These are phyloP conservation scores for Ailuropoda melanoleuca DNA, from an alignment of 2,113 vertebrate species.

Conservation along the genomic window DNA sequence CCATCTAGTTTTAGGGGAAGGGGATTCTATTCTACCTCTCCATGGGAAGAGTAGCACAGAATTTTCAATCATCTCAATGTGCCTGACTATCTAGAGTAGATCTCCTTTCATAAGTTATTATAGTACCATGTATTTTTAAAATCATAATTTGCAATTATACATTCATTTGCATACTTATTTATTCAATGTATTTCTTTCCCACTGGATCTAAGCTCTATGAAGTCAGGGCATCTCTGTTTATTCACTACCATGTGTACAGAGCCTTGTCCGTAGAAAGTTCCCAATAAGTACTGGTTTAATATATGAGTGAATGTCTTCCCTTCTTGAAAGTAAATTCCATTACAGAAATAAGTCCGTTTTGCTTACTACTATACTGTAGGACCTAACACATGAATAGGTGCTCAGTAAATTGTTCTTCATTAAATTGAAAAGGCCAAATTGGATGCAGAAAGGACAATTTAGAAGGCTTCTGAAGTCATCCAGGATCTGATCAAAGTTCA, in stretches of 20 bases:
- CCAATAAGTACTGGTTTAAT: neutral
- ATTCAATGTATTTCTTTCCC: neutral
- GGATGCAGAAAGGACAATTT: neutral
- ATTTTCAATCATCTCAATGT: neutral
- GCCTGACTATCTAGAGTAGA: neutral
- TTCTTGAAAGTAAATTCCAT: neutral
- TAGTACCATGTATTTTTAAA: neutral
- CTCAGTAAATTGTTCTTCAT: neutral
- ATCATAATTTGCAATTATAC: neutral
- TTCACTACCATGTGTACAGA: neutral
- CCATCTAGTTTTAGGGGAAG: too few relatives aligned
- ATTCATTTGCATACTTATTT: neutral
- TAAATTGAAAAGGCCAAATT: neutral
- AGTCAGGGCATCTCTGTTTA: neutral
- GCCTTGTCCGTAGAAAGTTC: neutral
- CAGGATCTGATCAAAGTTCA: neutral
- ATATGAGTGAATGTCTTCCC: neutral
- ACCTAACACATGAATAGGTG: neutral
- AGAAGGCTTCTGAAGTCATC: neutral
- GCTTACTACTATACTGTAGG: neutral
- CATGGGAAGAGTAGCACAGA: neutral
- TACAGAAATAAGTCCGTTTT: neutral
- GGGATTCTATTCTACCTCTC: neutral
- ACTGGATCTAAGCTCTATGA: neutral
- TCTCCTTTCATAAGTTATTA: neutral